These are phyloP conservation scores for Pleuronectes platessa DNA, from an alignment of 2,113 vertebrate genomes.

Conservation along the genomic window DNA sequence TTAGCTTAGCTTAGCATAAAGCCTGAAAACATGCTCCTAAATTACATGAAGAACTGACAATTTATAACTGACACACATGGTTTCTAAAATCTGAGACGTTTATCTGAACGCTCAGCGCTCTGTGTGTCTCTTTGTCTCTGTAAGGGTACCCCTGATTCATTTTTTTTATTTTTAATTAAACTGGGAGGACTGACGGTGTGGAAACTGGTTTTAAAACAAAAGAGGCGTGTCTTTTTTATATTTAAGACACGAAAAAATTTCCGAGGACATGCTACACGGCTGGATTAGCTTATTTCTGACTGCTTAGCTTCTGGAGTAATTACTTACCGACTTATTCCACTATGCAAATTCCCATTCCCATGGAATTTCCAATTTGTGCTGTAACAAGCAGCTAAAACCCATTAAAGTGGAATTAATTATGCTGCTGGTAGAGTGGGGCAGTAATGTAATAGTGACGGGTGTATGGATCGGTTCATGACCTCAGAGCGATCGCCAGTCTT, in stretches of 20 bases:
- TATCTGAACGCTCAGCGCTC: neutral
- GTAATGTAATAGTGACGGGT: slow-evolving; percentile 28
- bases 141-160: slow-evolving; percentile 22
- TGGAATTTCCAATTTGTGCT: slow-evolving; percentile 62
- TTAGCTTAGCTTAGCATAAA: too few species aligned
- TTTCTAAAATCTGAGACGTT: slow-evolving; percentile 11
- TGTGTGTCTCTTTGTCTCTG: slow-evolving; percentile 14
- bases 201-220: slow-evolving; percentile 64
- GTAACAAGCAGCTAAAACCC: slow-evolving; percentile 66
- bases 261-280: slow-evolving; percentile 37
- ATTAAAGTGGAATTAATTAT: slow-evolving; percentile 67
- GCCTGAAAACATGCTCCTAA: too few species aligned
- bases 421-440: slow-evolving; percentile 29
- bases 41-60: neutral
- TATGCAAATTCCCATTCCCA: slow-evolving; percentile 62
- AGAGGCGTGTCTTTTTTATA: slow-evolving; percentile 59
- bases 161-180: slow-evolving; percentile 53
- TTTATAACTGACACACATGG: neutral
- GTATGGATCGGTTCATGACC: slow-evolving; percentile 38
- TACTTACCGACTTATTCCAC: slow-evolving; percentile 59
- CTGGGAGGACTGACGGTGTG: slow-evolving; percentile 53
- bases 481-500: neutral
- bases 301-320: slow-evolving; percentile 60
- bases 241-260: slow-evolving; percentile 32
- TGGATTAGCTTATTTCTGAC: slow-evolving; percentile 63